Base-by-base conservation (phyloP, 2,113 vertebrate genomes). In the Donacobius atricapilla region DNA sequence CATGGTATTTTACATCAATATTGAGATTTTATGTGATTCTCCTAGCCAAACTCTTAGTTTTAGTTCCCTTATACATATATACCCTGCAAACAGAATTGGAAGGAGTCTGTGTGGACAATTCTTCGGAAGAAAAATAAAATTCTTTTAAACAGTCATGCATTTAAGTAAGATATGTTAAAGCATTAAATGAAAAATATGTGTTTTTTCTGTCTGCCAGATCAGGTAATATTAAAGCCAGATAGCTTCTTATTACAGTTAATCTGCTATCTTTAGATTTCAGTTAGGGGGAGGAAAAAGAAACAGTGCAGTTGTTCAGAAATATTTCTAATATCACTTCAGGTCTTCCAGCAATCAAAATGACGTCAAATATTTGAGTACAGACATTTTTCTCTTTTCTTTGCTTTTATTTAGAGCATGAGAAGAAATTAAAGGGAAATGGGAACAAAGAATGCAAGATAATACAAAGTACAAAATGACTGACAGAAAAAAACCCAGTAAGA, bases 361-460 rank as follows among this genome's bases (percentile, higher is more conserved):
- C 83, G 83, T 77, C 10, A 83, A 68, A 61, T 48, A 28, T 72
- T 71, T 76, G 16, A 70, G 21, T 78, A 58, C 19, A 61, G 45
- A 53, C 5, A 50, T 80, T 93, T 83, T 90, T 83, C 51, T 79
- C 24, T 54, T 48, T 91, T 88, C 47, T 70, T 7, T 53, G 44
- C 12, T 86, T 89, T 61, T 90, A 71, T 68, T 66, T 86, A 78
- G 27, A 88, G 24, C 31, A 68, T 85, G 27, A 92, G n/a, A 75
- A 71, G 7, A 94, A 80, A 80, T 35, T 4, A 80, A 93, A 94
- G 76, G 25, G n/a, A 73, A 64, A 73, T 63, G n/a, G 22, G 23
- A 91, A 54, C 11, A 82, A 81, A 50, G 18, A 80, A 65, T 66
- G 11, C 88, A 96, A 83, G 15, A 50, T 66, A 87, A 89, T 48